These are phyloP conservation scores for Coracias cyanogaster DNA, from an alignment of 2,797 vertebrate genomes.

Conservation along the genomic window DNA sequence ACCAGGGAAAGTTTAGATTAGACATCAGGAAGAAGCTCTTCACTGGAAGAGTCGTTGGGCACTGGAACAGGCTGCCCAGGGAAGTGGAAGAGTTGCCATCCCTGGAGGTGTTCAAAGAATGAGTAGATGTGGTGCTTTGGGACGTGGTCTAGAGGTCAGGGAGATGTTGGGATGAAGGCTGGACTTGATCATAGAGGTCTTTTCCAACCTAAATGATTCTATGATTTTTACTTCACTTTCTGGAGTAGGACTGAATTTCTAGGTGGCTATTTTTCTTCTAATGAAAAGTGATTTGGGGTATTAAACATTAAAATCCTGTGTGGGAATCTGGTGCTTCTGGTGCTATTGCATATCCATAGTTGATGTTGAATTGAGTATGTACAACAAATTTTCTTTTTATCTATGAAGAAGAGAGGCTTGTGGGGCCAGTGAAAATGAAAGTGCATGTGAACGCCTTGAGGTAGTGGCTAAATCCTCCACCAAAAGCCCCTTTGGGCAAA, in stretches of 20 bases:
- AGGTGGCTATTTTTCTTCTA: not conserved
- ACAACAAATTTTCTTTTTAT: not conserved
- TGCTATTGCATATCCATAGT: fast-evolving
- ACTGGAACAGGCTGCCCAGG: too few species aligned
- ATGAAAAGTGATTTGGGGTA: not conserved
- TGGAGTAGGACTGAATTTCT: not conserved
- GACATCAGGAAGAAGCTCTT: too few species aligned
- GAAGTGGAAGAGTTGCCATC: too few species aligned
- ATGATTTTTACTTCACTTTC: not conserved
- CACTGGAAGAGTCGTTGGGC: too few species aligned
- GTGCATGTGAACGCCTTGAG: fast-evolving
- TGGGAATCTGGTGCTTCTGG: not conserved
- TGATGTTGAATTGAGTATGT: not conserved
- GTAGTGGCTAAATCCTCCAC: not conserved
- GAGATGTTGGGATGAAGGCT: too few species aligned
- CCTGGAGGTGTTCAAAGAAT: too few species aligned
- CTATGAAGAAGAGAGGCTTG: not conserved
- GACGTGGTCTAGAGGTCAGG: too few species aligned
- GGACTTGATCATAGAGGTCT: too few species aligned
- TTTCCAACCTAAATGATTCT: too few species aligned
- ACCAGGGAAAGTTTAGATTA: too few species aligned
- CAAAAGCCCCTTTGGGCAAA: not conserved
- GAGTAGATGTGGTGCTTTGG: too few species aligned
- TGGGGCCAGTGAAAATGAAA: not conserved
- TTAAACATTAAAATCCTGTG: not conserved